These are phyloP conservation scores for Euplagia quadripunctaria DNA, from an alignment of 2,888 invertebrate genomes.

Conservation along the genomic window DNA sequence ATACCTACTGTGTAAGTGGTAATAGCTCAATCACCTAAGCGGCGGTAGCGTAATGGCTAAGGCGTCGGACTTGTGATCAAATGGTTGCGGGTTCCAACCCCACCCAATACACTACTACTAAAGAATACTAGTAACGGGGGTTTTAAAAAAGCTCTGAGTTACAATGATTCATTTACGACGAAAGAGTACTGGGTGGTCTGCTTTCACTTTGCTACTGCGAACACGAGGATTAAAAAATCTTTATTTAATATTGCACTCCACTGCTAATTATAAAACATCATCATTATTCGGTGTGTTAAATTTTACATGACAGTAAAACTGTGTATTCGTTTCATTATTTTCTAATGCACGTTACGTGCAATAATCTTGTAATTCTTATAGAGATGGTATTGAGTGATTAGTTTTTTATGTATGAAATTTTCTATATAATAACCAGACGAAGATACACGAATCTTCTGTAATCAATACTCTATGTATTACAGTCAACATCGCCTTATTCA, in stretches of 20 bases:
- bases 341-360: constrained; percentile 21
- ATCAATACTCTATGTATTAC: constrained; percentile 36
- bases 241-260: background rate
- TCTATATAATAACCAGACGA: constrained; percentile 36
- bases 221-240: constrained; percentile 3
- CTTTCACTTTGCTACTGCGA: constrained; percentile 16
- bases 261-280: constrained; percentile 17
- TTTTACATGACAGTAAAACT: constrained; percentile 2
- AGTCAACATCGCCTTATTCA: constrained; percentile 61
- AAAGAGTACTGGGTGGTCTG: constrained; percentile 1
- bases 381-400: constrained; percentile 28
- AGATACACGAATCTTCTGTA: constrained; percentile 29
- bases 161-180: background rate
- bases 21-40: too few species aligned
- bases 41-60: too few species aligned
- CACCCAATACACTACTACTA: too few species aligned
- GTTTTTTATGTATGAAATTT: constrained; percentile 40
- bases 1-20: too few species aligned
- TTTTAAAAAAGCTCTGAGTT: too few species aligned
- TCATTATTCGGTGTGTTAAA: constrained; percentile 12
- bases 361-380: constrained; percentile 28
- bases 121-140: too few species aligned
- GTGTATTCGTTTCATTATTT: constrained; percentile 30
- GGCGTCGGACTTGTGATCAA: too few species aligned
- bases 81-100: too few species aligned